Conservation (phyloP, 1,140 invertebrate species). For the Drosophila kanapiae region DNA sequence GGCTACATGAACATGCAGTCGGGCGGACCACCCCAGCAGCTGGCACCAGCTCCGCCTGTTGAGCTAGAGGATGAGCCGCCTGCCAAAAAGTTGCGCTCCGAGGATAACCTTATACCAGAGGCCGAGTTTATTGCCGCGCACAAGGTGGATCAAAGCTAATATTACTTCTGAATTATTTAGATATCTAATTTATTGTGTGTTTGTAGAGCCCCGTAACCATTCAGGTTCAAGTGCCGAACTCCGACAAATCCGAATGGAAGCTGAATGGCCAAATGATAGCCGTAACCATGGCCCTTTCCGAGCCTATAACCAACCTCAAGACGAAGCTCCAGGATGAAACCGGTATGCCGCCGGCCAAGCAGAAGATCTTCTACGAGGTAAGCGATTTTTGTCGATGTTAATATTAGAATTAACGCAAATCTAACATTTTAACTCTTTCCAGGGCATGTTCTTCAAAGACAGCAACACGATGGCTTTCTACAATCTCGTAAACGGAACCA, state of each 20-base stretch:
- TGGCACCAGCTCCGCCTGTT: conserved; percentile 85
- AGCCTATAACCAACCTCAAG: conserved; percentile 95
- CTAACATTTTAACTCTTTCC: conserved; percentile 81
- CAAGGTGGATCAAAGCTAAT: conserved; percentile 77
- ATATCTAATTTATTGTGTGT: conserved; percentile 5
- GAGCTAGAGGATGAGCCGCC: conserved; percentile 93
- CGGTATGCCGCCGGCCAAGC: conserved; percentile 98
- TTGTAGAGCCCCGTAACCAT: conserved; percentile 89
- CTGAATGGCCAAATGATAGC: conserved; percentile 96
- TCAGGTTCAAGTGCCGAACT: conserved; percentile 92
- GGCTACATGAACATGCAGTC: conserved; percentile 83
- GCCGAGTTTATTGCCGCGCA: conserved; percentile 86
- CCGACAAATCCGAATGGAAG: conserved; percentile 98
- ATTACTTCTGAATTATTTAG: conserved; percentile 13
- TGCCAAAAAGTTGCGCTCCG: conserved; percentile 94
- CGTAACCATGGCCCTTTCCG: conserved; percentile 92
- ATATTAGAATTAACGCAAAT: not conserved
- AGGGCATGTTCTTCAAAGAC: conserved; percentile 99
- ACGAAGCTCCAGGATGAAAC: conserved; percentile 94
- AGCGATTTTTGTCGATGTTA: not conserved
- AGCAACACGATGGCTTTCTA: conserved; percentile 98
- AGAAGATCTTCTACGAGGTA: conserved; percentile 89
- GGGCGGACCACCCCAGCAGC: conserved; percentile 62
- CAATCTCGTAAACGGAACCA: conserved; percentile 93
- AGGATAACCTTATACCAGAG: conserved; percentile 97